Percentiles rank a stretch among this genome's conserved stretches.
Evolutionary conservation across 2,888 invertebrate genomes (phyloP).

Genomic region (Drosophila diplacantha): DNA sequence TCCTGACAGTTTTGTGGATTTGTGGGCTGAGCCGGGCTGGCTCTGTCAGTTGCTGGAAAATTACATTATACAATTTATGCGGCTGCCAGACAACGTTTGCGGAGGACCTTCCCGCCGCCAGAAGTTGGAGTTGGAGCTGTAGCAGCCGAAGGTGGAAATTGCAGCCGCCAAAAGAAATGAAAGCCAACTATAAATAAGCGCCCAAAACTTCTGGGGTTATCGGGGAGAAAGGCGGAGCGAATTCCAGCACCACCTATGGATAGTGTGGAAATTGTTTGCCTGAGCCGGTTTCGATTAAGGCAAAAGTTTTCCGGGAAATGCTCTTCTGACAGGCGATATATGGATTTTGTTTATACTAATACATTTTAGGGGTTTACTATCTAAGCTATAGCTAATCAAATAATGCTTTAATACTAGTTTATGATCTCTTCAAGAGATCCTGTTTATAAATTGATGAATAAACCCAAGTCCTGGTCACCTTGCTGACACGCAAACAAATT

Average conservation of each 20-base stretch:
- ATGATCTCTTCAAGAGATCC: background rate
- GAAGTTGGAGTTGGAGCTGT: background rate
- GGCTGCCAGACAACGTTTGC: constrained; percentile 57
- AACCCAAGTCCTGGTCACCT: constrained; percentile 11
- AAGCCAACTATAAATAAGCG: constrained; percentile 44
- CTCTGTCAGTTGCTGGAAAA: constrained; percentile 55
- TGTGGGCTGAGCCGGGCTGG: constrained; percentile 29
- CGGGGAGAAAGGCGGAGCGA: constrained; percentile 4
- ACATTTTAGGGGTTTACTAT: background rate
- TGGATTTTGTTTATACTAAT: background rate
- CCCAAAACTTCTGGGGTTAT: constrained; percentile 12
- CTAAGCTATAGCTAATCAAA: background rate
- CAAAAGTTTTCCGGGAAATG: constrained; percentile 19
- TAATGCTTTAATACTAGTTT: too few species aligned
- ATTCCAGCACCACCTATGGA: constrained; percentile 24
- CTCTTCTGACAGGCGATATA: background rate
- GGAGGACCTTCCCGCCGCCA: constrained; percentile 4
- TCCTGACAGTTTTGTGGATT: constrained; percentile 66
- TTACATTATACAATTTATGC: constrained; percentile 74
- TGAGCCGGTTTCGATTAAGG: constrained; percentile 38
- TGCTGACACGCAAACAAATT: constrained; percentile 14
- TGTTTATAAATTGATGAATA: background rate
- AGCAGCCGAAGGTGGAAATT: constrained; percentile 27
- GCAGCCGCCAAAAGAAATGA: constrained; percentile 34
- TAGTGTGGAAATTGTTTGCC: constrained; percentile 30